Conservation (phyloP, 2,888 invertebrate genomes). For the Stenodera caucasica region DNA sequence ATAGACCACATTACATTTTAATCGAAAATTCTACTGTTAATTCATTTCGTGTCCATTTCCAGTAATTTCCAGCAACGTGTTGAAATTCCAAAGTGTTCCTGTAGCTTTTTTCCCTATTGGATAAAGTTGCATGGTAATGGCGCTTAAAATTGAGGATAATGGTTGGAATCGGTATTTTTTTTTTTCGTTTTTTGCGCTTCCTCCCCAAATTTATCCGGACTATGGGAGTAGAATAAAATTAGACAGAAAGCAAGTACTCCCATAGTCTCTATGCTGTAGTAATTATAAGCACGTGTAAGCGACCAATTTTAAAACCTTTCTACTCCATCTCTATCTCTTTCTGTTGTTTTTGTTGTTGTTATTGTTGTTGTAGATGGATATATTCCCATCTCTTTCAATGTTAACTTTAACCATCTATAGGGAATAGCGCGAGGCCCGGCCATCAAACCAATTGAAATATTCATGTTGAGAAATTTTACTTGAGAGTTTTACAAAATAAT, state of each 20-base stretch:
- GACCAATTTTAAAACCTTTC: not conserved
- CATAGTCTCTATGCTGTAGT: not conserved
- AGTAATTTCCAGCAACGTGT: constrained; percentile 2
- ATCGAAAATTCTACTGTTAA: not conserved
- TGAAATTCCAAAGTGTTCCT: constrained; percentile 3
- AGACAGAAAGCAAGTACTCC: constrained; percentile 1
- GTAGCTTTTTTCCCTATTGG: not conserved
- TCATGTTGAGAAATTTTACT: constrained; percentile 44
- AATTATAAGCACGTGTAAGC: constrained; percentile 3
- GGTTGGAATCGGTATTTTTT: not conserved
- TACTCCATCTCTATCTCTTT: not conserved
- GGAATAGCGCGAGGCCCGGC: constrained; percentile 32
- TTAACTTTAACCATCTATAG: constrained; percentile 33
- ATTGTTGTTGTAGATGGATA: not conserved
- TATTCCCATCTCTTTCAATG: not conserved
- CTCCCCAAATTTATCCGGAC: not conserved
- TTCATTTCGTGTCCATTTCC: constrained; percentile 1
- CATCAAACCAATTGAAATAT: constrained; percentile 42
- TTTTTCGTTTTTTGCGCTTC: not conserved
- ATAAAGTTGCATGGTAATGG: not conserved
- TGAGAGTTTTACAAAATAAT: constrained; percentile 40
- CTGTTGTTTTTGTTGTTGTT: not conserved
- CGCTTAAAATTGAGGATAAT: constrained; percentile 5
- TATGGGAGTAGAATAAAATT: constrained; percentile 1
- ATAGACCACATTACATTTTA: not conserved